Conservation (phyloP, 1,140 invertebrate species). For the Theocolax elegans region DNA sequence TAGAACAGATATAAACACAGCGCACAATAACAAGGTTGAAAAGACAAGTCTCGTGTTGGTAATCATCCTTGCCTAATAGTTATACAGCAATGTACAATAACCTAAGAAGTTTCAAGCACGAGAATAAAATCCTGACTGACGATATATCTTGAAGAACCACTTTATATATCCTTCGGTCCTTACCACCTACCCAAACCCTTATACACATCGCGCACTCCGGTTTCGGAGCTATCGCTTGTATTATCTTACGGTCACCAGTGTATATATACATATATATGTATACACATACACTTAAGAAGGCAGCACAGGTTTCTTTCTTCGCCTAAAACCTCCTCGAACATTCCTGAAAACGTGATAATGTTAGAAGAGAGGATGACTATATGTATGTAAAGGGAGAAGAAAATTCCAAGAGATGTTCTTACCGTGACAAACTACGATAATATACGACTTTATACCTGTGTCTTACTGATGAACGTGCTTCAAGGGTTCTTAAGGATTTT, state of each 20-base stretch:
- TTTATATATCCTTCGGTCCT: conserved; percentile 21
- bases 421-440: not conserved
- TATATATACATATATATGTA: too few species aligned
- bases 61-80: not conserved
- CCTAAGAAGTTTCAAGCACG: not conserved
- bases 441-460: conserved; percentile 4
- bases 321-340: not conserved
- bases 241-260: not conserved
- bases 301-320: not conserved
- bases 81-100: too few species aligned
- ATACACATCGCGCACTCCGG: not conserved
- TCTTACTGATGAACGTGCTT: too few species aligned
- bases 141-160: not conserved
- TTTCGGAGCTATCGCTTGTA: not conserved
- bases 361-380: too few species aligned
- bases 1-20: not conserved
- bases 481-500: too few species aligned
- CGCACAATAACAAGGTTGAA: conserved; percentile 2
- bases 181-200: conserved; percentile 6
- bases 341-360: not conserved
- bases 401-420: not conserved
- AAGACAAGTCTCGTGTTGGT: not conserved
- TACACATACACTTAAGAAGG: not conserved
- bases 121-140: conserved; percentile 8
- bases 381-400: not conserved